phyloP scores from a whole-genome alignment of 30 jellyfish, hydroid and myxozoan species.

The Aurelia aurita complex sp. Pacific region DNA sequence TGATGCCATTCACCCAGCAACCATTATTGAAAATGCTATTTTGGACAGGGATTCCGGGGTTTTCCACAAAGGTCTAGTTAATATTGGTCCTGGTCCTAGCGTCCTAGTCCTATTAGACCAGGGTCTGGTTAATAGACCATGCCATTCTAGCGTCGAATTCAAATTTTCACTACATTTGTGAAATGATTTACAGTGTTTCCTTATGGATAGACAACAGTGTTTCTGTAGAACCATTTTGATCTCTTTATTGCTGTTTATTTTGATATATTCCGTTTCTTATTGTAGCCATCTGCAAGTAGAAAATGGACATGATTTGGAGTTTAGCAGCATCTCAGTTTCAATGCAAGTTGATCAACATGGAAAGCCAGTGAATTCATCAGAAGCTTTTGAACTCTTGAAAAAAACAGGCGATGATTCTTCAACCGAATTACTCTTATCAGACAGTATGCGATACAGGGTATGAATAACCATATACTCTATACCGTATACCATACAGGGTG shows the following conservation, averaged over 20 bases:
- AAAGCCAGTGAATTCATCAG: conserved; percentile 56
- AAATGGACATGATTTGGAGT: conserved; percentile 61
- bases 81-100: too few species aligned
- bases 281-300: conserved; percentile 25
- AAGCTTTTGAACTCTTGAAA: conserved; percentile 66
- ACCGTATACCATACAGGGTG: too few species aligned
- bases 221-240: neutral
- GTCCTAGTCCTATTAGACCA: too few species aligned
- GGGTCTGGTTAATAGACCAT: too few species aligned
- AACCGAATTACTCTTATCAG: conserved; percentile 44
- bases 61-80: too few species aligned
- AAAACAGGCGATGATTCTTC: conserved; percentile 76
- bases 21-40: neutral
- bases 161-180: too few species aligned
- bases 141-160: too few species aligned
- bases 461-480: neutral
- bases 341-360: conserved; percentile 73
- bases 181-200: too few species aligned
- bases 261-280: neutral
- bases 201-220: too few species aligned
- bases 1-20: neutral
- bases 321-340: conserved; percentile 82
- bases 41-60: neutral
- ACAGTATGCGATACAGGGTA: conserved; percentile 59
- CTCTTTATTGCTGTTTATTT: too few species aligned